phyloP scores from a whole-genome alignment of 2,113 vertebrate genomes.

The Vanacampus margaritifer region DNA sequence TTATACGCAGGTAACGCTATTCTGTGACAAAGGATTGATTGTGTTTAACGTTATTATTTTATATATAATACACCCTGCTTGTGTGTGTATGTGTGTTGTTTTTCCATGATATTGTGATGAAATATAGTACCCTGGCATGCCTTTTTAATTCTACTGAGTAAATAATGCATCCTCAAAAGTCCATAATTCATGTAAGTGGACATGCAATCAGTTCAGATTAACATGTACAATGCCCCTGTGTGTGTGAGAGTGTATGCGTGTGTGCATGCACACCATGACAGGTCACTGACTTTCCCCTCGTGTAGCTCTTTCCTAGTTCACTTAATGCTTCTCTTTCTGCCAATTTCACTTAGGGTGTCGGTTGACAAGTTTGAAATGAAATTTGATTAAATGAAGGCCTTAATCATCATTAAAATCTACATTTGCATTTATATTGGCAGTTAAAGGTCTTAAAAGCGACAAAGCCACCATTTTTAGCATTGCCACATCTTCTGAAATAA shows the following conservation, averaged over 20 bases:
- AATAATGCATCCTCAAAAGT: constrained; percentile 68
- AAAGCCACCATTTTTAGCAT: too few relatives aligned
- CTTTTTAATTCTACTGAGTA: constrained; percentile 73
- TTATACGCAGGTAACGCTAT: too few relatives aligned
- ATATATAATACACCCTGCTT: neutral
- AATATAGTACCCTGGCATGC: constrained; percentile 56
- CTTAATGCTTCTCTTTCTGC: constrained; percentile 4
- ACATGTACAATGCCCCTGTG: constrained; percentile 47
- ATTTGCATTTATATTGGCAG: neutral
- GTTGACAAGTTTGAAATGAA: neutral
- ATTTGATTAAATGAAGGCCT: neutral
- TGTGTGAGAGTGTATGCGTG: constrained; percentile 19
- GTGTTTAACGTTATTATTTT: too few relatives aligned
- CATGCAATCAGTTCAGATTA: constrained; percentile 78
- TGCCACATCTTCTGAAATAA: too few relatives aligned
- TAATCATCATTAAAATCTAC: neutral
- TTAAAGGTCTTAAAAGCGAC: neutral
- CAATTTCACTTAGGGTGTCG: neutral
- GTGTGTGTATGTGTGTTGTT: constrained; percentile 19
- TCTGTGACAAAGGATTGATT: too few relatives aligned
- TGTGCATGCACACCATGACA: constrained; percentile 47
- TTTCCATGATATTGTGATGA: constrained; percentile 51
- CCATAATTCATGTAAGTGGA: constrained; percentile 80
- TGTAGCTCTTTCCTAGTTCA: constrained; percentile 32
- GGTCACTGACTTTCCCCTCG: constrained; percentile 50